Conservation (phyloP, 2,113 vertebrate species). For the Merops nubicus region DNA sequence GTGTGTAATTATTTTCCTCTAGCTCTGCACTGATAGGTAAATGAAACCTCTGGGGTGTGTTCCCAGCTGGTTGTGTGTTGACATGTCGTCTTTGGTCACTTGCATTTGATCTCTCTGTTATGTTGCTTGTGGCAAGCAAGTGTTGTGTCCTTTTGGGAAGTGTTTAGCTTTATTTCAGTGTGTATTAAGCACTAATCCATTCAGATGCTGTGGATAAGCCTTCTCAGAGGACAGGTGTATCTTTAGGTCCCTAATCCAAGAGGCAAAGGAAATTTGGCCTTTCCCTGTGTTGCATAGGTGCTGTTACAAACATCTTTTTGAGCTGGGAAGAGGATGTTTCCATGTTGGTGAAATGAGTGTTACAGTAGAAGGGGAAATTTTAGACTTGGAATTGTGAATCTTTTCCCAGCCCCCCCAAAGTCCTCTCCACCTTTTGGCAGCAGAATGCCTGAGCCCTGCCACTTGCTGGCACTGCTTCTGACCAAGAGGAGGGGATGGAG, state of each 20-base stretch:
- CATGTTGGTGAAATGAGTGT: neutral
- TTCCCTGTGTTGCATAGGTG: neutral
- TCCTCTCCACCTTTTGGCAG: neutral
- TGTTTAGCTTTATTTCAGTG: neutral
- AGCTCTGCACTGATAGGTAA: neutral
- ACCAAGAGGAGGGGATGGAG: neutral
- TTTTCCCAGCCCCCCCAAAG: neutral
- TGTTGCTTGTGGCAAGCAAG: neutral
- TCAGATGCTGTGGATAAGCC: neutral
- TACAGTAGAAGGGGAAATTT: neutral
- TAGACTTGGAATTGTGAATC: neutral
- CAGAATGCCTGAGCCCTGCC: neutral
- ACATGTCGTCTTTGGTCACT: neutral
- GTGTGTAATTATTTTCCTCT: neutral
- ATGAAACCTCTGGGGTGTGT: constrained; percentile 11
- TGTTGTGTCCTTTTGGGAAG: neutral
- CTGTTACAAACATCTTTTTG: neutral
- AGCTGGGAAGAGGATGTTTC: neutral
- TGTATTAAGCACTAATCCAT: neutral
- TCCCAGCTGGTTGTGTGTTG: constrained; percentile 32
- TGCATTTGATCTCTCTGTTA: neutral
- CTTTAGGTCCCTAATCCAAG: neutral
- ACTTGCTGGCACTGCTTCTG: neutral
- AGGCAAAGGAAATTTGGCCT: neutral
- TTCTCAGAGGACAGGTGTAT: neutral